These are phyloP conservation scores for Nymphalis urticae DNA, from an alignment of 2,888 invertebrate species.

Conservation along the genomic window DNA sequence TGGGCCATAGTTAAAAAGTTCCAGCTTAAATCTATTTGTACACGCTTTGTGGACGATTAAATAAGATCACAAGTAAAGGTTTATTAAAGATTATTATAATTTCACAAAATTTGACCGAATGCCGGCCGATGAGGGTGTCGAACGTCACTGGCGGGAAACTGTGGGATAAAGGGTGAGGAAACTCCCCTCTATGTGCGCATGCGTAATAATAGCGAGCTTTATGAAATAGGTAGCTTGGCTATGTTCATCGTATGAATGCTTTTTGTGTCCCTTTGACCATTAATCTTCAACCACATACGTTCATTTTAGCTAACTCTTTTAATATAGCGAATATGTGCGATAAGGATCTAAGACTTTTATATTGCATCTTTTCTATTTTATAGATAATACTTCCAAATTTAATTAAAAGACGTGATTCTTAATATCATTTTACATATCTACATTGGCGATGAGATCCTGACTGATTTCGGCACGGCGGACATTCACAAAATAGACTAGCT, in stretches of 20 bases:
- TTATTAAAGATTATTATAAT: slow-evolving; percentile 17
- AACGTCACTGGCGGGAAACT: slow-evolving; percentile 64
- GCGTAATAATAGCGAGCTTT: slow-evolving; percentile 49
- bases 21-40: slow-evolving; percentile 36
- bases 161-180: slow-evolving; percentile 48
- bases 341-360: background rate
- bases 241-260: slow-evolving; percentile 34
- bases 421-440: too few species aligned
- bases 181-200: slow-evolving; percentile 52
- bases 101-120: slow-evolving; percentile 35
- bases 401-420: too few species aligned
- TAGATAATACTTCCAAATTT: too few species aligned
- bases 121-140: slow-evolving; percentile 47
- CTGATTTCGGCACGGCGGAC: too few species aligned
- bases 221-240: slow-evolving; percentile 32
- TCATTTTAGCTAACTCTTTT: slow-evolving; percentile 6
- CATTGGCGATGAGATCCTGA: too few species aligned
- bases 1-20: slow-evolving; percentile 27
- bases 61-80: slow-evolving; percentile 38
- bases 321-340: slow-evolving; percentile 10
- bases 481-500: too few species aligned
- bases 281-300: slow-evolving; percentile 29
- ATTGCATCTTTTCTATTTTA: too few species aligned
- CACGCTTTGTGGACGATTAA: slow-evolving; percentile 40
- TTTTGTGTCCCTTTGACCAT: slow-evolving; percentile 34